Percentiles rank a stretch among this genome's conserved stretches.
phyloP scores from a whole-genome alignment of 2,797 vertebrate genomes.

The Aphelocoma californica region DNA sequence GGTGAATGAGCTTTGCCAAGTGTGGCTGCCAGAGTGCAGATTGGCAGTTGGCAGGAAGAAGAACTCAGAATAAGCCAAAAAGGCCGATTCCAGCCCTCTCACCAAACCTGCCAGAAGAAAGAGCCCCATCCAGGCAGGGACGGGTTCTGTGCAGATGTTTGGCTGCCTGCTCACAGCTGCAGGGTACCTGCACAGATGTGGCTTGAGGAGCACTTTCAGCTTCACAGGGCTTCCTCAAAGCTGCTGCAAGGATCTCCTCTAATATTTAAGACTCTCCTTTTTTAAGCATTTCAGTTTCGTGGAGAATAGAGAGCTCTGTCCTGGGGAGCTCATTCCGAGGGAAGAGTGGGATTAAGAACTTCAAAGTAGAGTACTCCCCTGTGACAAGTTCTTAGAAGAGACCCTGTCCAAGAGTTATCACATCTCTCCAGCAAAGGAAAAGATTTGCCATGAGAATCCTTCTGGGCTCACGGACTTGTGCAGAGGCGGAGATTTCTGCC shows the following conservation, averaged over 20 bases:
- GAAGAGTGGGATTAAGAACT: constrained; percentile 57
- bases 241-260: neutral
- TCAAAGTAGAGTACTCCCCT: constrained; percentile 43
- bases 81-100: neutral
- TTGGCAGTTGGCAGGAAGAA: neutral
- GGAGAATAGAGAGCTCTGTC: neutral
- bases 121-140: neutral
- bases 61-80: neutral
- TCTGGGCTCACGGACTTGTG: constrained; percentile 3
- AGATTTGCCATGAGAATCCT: constrained; percentile 55
- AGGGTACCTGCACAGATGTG: accelerated
- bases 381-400: constrained; percentile 52
- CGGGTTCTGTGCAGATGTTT: accelerated
- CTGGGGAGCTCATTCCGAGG: neutral
- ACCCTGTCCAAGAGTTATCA: constrained; percentile 44
- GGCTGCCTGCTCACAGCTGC: neutral
- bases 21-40: neutral
- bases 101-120: neutral
- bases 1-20: neutral
- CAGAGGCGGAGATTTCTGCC: constrained; percentile 40
- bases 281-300: neutral
- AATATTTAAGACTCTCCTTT: neutral
- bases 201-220: neutral
- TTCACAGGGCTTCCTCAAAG: neutral
- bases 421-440: constrained; percentile 30